Evolutionary conservation across 2,113 vertebrate genomes (phyloP), one percentile per base, ranked within the genome.

Genomic region (Protobothrops mucrosquamatus): DNA sequence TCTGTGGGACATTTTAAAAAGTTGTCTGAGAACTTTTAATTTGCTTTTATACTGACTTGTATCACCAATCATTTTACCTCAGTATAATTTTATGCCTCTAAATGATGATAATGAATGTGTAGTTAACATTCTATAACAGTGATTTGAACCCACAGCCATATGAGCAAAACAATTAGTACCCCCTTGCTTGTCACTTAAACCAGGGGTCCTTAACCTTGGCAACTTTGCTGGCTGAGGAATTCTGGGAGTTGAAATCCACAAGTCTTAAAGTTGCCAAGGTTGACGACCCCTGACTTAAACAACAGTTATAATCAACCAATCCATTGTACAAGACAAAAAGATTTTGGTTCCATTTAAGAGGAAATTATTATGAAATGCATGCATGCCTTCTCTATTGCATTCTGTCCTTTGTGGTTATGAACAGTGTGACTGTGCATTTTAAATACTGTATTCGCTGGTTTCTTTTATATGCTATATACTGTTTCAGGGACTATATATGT

Each of bases 371-470:
- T 88, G 91, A 91, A 91, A 91, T 3, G 61, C 18, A 54, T 11
- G 74, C 89, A 59, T 51, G 74, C 52, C 64, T 9, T 94, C 93
- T 89, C 93, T 2, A 81, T 92, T 0, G 69, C 3, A 91, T 95
- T 95, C 94, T 89, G n/a, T 93, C 89, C 93, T 43, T 56, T 92
- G 74, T n/a, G 29, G 34, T 94, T 93, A 20, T 90, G 90, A 74
- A 56, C 56, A 26, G 48, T 87, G 90, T 95, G 94, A 92, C 91
- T 87, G 55, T 23, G 81, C 94, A 92, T 97, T 96, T 93, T 94
- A 89, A 92, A 92, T 93, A 91, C 39, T 52, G 26, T 7, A 46
- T 94, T 86, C 26, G 93, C 23, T 1, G 56, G 87, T 90, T 61
- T 26, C 92, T 92, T 95, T 56, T 14, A 88, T 89, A 85, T 43